Base-by-base conservation (phyloP, 2,797 vertebrate species). In the Lepus townsendii region DNA sequence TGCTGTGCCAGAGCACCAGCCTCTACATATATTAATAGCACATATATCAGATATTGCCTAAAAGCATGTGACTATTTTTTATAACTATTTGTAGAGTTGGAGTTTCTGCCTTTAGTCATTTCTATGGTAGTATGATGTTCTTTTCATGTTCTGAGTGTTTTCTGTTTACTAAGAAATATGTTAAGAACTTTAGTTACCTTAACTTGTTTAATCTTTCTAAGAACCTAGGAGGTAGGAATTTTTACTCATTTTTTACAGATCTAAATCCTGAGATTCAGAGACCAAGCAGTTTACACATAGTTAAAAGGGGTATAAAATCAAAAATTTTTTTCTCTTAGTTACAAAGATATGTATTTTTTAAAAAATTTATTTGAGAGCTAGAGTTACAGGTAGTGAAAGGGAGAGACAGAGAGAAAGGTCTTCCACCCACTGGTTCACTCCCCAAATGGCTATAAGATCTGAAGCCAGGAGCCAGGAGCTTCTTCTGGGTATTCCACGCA, bases 161-260 rank as follows among this genome's bases (percentile, higher is more conserved):
- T 93, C 35, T 96, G 0, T 96, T 93, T 90, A 79, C 5, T 20
- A 94, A 92, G 38, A 22, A 92, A 17, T 92, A 63, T 72, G 13
- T 73, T 94, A 57, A 27, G 38, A 88, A 8, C 52, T 83, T 90
- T 85, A 92, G 42, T 92, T 93, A 84, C 1, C 71, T 87, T 95
- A 72, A 90, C 7, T 76, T 63, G 5, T 89, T 88, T 60, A 80
- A 66, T 90, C 83, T 96, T 90, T 88, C 19, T 86, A 83, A 76
- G 32, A 91, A 90, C 12, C 22, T 92, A 77, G 4, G 52, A 83
- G 50, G 57, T 88, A 65, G 4, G 22, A 88, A 69, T 38, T 92
- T 94, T 84, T 92, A 68, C 5, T 93, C 32, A 30, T 5, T 62
- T 63, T 93, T 72, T 85, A 87, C 1, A 88, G n/a, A 35, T 94